phyloP scores from a whole-genome alignment of 2,113 vertebrate genomes.

The Copsychus sechellarum region DNA sequence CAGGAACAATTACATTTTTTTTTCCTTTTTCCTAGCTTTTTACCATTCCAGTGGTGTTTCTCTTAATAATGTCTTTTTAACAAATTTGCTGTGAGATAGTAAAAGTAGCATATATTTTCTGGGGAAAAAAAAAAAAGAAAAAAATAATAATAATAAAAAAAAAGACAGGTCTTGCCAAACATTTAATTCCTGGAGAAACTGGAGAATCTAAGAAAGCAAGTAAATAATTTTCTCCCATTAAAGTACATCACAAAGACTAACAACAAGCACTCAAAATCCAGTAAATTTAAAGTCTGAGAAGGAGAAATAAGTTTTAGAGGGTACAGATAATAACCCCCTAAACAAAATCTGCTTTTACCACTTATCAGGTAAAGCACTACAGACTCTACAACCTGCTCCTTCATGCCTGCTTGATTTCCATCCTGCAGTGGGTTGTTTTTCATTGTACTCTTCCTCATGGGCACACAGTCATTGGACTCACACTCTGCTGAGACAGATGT shows the following conservation, averaged over 20 bases:
- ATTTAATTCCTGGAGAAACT: neutral
- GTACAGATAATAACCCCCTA: neutral
- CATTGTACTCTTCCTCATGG: neutral
- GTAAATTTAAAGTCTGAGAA: neutral
- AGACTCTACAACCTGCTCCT: neutral
- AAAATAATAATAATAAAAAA: too few species aligned
- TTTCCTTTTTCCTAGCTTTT: neutral
- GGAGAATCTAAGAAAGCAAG: neutral
- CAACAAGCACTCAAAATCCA: neutral
- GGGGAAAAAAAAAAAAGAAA: accelerated
- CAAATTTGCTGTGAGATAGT: neutral
- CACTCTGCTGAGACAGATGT: neutral
- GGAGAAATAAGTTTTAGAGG: neutral
- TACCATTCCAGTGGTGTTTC: neutral
- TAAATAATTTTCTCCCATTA: neutral
- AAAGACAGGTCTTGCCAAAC: neutral
- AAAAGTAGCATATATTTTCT: neutral
- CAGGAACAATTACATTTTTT: neutral
- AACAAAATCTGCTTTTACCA: neutral
- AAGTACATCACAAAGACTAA: neutral
- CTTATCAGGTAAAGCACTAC: neutral
- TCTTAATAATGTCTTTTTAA: neutral
- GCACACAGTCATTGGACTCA: neutral
- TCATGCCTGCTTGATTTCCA: neutral
- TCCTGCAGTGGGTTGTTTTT: neutral